Base-by-base conservation (phyloP, 2,888 invertebrate species). In the Seira ritae region DNA sequence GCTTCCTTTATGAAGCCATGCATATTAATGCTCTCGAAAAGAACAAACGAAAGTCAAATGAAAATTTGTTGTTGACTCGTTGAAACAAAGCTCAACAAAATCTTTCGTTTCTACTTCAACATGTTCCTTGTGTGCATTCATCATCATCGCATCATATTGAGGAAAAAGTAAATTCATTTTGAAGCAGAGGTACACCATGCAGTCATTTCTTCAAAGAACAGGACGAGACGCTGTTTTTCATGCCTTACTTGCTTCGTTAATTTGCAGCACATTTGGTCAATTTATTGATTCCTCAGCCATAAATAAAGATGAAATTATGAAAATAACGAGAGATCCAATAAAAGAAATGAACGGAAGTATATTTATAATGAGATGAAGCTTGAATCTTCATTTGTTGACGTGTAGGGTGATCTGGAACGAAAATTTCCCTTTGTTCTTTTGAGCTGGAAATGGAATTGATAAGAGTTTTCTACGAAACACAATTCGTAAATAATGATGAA, bases 1-100 rank as follows among this genome's bases (percentile, higher is more conserved):
- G 76, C 72, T 73, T 78, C 76, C 81, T 62, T 78, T 23, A 60
- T 60, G 23, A 50, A 72, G 42, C 62, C 50, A 78, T 65, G 78
- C 70, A 71, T 78, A 77, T 69, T 77, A 78, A 78, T 78, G 55
- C 23, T 20, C 20, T 20, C 46, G 20, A 19, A 20, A 19, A 12
- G 46, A 37, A 75, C 19, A 69, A 31, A 66, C 19, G 23, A 19
- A 20, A 19, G 76, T 75, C 37, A 75, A 66, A 73, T 55, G 50
- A 17, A 46, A 60, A 60, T 50, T 70, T 55, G 17, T 8, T 55
- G 55, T 55, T 31, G 3, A 31, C 31, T 31, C 8, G 31, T 31
- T 55, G 55, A 55, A 55, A 55, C 55, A 55, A 55, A 55, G 12
- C 2, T 15, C 6, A 55, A 55, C 55, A 55, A 55, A 55, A 55